Conservation (phyloP, 2,113 vertebrate species). For the Phalacrocorax pelagicus region DNA sequence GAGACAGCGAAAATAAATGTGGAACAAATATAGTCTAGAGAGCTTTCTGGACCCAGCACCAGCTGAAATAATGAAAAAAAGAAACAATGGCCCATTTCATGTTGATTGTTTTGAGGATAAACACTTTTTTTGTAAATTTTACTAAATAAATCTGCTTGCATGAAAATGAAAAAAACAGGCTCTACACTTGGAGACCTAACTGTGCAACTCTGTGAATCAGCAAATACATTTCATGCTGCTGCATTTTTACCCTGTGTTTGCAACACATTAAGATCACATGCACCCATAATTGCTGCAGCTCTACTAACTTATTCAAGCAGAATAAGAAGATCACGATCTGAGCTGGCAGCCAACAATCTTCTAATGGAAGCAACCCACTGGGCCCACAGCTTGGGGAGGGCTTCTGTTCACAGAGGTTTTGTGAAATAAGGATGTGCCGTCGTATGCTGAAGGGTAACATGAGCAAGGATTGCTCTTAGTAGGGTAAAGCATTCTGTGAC, state of each 20-base stretch:
- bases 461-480: background rate
- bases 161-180: background rate
- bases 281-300: background rate
- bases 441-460: background rate
- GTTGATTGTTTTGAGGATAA: background rate
- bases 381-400: background rate
- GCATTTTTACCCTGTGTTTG: background rate
- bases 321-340: background rate
- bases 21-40: background rate
- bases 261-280: background rate
- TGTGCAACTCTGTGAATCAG: background rate
- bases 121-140: background rate
- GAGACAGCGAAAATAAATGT: background rate
- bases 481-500: background rate
- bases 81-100: background rate
- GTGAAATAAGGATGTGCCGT: background rate
- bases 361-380: background rate
- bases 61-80: background rate
- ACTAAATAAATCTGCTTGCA: background rate
- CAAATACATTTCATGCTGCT: background rate
- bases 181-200: background rate
- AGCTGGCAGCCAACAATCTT: background rate
- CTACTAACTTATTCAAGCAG: conserved; percentile 4
- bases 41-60: background rate
- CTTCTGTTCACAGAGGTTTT: background rate